Conservation (phyloP, 2,113 vertebrate species). For the Ophiodon elongatus region DNA sequence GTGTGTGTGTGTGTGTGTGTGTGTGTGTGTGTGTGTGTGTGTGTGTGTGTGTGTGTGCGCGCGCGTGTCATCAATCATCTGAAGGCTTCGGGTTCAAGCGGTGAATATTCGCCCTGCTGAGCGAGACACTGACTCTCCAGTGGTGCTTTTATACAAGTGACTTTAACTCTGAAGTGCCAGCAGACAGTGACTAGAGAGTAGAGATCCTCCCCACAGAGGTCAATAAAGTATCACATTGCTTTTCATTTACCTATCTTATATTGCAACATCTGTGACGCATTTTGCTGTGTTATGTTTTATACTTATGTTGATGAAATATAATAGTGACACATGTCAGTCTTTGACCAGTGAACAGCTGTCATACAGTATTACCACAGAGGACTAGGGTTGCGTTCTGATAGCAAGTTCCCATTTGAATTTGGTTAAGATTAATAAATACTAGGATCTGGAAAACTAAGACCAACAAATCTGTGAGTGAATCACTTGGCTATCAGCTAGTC, state of each 20-base stretch:
- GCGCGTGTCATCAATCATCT: neutral
- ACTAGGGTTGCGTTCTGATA: neutral
- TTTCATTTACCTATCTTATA: conserved; percentile 1
- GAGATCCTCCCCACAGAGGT: conserved; percentile 2
- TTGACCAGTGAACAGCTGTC: neutral
- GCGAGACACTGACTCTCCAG: conserved; percentile 3
- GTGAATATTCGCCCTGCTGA: neutral
- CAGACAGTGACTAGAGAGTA: neutral
- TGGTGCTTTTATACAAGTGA: conserved; percentile 15
- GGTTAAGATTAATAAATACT: neutral
- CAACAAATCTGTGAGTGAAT: neutral
- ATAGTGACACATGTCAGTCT: no score
- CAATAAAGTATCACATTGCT: conserved; percentile 18
- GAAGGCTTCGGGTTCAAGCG: conserved; percentile 10
- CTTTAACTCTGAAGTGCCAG: conserved; percentile 11
- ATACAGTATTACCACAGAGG: neutral
- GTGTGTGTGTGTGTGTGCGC: neutral
- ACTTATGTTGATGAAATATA: conserved; percentile 8
- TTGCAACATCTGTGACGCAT: neutral
- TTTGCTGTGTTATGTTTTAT: neutral
- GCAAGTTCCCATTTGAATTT: neutral
- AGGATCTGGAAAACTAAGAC: neutral
- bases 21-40: conserved; percentile 1
- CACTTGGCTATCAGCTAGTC: neutral
- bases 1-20: no score